These are phyloP conservation scores for Apomyelois bistriatella DNA, from an alignment of 2,888 invertebrate genomes.

Conservation along the genomic window DNA sequence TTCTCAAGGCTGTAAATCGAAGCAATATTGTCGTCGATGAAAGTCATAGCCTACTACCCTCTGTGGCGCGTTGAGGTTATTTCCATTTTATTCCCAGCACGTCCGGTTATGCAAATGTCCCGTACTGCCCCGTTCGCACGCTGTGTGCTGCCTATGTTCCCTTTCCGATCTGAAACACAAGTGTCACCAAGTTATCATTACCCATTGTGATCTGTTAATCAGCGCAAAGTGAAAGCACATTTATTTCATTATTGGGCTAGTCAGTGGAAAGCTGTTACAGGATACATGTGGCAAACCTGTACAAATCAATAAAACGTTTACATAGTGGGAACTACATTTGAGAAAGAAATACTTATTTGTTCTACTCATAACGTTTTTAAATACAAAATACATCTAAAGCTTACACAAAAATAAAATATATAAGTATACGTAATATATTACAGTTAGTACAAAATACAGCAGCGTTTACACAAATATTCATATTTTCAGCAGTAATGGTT, in stretches of 20 bases:
- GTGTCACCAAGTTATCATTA: constrained; percentile 39
- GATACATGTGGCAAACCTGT: too few relatives aligned
- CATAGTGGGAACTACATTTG: too few relatives aligned
- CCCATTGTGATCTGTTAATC: constrained; percentile 29
- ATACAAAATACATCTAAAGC: too few relatives aligned
- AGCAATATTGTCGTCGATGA: constrained; percentile 54
- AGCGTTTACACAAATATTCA: too few relatives aligned
- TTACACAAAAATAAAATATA: too few relatives aligned
- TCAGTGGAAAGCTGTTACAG: too few relatives aligned
- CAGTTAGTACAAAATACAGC: too few relatives aligned
- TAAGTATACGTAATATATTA: too few relatives aligned
- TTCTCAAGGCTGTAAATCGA: constrained; percentile 54
- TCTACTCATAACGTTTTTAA: too few relatives aligned
- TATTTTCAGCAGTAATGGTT: neutral
- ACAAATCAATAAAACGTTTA: too few relatives aligned
- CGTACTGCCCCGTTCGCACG: constrained; percentile 35
- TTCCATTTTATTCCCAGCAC: constrained; percentile 76
- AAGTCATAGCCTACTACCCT: constrained; percentile 39
- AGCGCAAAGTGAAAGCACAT: neutral
- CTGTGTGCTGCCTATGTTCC: constrained; percentile 26
- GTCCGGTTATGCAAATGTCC: constrained; percentile 71
- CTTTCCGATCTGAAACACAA: constrained; percentile 34
- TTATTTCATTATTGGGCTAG: too few relatives aligned
- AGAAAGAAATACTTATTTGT: too few relatives aligned
- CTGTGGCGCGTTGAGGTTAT: constrained; percentile 44